Evolutionary conservation across 1,140 invertebrate genomes (phyloP), one percentile per base, ranked within the genome.

Genomic region (Aphis craccivora): DNA sequence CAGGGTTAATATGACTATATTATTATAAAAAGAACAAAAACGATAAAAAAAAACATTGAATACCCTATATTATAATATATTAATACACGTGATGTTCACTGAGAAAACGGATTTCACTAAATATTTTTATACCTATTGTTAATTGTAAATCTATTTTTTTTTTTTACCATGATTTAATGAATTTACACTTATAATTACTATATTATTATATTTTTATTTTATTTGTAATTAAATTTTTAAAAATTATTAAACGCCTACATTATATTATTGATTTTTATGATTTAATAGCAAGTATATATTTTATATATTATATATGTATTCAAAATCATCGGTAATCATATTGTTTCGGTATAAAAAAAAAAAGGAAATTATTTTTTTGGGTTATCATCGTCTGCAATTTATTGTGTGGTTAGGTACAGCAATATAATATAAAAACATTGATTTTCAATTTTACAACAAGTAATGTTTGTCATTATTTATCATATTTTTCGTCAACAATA

Each of bases 391-490:
- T 30, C 30, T 0, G 7, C 55, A 60, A 25, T 60, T n/a, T 76
- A 76, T 76, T n/a, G 30, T 76, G n/a, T n/a, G n/a, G n/a, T n/a
- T n/a, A n/a, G n/a, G n/a, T n/a, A n/a, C n/a, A n/a, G n/a, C n/a
- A n/a, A n/a, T n/a, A n/a, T n/a, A n/a, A n/a, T n/a, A 3, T 67
- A 88, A 45, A 86, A 51, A 35, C 5, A 25, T 89, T 18, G 48
- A 55, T 55, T 89, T 45, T 76, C 4, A 93, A 90, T 67, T 67
- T 43, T 7, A 35, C 40, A 18, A 23, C 30, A 67, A n/a, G 30
- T n/a, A 43, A 43, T 90, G 0, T 90, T 90, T 43, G 37, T 67
- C 89, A 30, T 60, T 90, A 40, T 90, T 90, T 67, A 43, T 40
- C 89, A 43, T 67, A 30, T 60, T n/a, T n/a, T 90, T 40, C 23